Evolutionary conservation across 2,113 vertebrate species (phyloP).

Genomic region (Sclerurus mexicanus): DNA sequence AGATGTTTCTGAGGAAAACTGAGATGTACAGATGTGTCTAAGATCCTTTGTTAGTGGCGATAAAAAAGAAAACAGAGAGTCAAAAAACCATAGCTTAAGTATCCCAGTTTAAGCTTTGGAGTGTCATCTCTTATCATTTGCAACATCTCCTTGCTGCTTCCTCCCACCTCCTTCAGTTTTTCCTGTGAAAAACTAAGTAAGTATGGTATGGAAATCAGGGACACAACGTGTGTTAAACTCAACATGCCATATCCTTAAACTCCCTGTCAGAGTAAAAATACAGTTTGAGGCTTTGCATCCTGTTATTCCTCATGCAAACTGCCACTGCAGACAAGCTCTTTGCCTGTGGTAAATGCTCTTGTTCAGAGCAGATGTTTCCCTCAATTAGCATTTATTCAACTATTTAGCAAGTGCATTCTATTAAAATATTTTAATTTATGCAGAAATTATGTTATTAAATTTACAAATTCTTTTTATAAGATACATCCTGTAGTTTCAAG

Average conservation of each 20-base stretch:
- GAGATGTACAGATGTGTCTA: not conserved
- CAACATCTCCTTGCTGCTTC: conserved; percentile 8
- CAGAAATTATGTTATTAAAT: conserved; percentile 67
- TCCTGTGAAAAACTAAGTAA: conserved; percentile 35
- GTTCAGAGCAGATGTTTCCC: conserved; percentile 67
- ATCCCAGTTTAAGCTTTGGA: not conserved
- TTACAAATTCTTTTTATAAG: conserved; percentile 59
- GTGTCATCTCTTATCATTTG: conserved; percentile 8
- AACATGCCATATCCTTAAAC: conserved; percentile 28
- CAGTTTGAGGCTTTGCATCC: conserved; percentile 3
- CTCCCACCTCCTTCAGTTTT: conserved; percentile 38
- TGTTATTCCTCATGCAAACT: conserved; percentile 52
- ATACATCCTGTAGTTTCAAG: conserved; percentile 64
- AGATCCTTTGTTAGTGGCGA: not conserved
- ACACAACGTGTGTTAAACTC: conserved; percentile 18
- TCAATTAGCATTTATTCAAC: conserved; percentile 69
- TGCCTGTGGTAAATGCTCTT: conserved; percentile 65
- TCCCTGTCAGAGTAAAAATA: conserved; percentile 39
- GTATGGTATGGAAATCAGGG: conserved; percentile 47
- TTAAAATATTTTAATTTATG: conserved; percentile 76
- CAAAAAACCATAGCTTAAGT: not conserved
- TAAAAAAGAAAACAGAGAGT: not conserved
- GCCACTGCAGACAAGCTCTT: conserved; percentile 58
- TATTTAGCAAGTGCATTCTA: conserved; percentile 57
- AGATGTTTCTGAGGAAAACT: not conserved